phyloP scores from a whole-genome alignment of 2,113 vertebrate species.

The Clupea harengus region DNA sequence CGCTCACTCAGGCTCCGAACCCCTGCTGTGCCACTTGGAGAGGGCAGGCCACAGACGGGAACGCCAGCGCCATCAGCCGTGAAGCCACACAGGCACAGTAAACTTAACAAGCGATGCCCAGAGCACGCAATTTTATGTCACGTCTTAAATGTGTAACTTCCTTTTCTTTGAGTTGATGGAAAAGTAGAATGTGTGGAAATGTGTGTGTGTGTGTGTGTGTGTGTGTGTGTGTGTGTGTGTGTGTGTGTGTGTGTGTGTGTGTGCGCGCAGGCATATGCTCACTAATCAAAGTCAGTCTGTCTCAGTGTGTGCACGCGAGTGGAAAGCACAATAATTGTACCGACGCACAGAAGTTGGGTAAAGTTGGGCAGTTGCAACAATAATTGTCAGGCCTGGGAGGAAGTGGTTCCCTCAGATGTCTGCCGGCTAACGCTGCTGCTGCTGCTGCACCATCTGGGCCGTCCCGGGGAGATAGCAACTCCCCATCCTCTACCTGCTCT shows the following conservation, averaged over 20 bases:
- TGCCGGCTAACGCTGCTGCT: background rate
- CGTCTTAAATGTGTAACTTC: background rate
- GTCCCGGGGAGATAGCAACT: background rate
- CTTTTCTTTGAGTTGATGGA: background rate
- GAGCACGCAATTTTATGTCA: background rate
- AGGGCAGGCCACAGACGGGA: background rate
- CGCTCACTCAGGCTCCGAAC: background rate
- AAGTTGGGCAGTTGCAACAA: background rate
- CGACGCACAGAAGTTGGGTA: slow-evolving; percentile 2
- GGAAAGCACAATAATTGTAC: slow-evolving; percentile 5
- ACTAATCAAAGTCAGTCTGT: background rate
- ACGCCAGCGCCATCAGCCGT: background rate
- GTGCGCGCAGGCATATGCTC: background rate
- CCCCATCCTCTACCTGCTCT: background rate
- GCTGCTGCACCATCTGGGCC: slow-evolving; percentile 11
- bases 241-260: background rate
- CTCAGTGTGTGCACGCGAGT: background rate
- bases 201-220: background rate
- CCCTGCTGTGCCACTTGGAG: background rate
- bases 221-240: background rate
- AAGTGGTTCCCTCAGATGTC: slow-evolving; percentile 24
- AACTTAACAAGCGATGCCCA: background rate
- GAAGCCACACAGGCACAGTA: background rate
- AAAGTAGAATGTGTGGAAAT: background rate
- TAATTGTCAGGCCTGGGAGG: background rate